Conservation (phyloP, 2,888 invertebrate species). For the Homarus gammarus region DNA sequence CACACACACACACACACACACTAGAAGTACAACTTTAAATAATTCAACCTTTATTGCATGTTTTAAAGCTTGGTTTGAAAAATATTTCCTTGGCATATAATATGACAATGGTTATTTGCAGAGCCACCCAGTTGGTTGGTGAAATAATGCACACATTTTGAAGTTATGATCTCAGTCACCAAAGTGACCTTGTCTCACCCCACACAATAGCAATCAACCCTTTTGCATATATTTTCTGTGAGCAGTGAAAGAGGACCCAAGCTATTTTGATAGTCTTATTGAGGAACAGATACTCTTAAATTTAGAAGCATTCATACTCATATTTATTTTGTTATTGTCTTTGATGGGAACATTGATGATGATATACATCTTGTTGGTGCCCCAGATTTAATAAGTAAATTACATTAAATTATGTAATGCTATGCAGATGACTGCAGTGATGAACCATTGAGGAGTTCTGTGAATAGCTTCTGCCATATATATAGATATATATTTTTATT, state of each 20-base stretch:
- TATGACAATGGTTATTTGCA: constrained; percentile 8
- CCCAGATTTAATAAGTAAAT: neutral
- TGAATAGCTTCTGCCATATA: constrained; percentile 12
- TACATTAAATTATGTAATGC: neutral
- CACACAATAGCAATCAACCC: neutral
- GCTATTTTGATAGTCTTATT: neutral
- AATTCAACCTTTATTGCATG: neutral
- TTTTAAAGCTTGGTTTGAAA: neutral
- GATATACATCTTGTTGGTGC: neutral
- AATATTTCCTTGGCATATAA: neutral
- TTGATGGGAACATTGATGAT: neutral
- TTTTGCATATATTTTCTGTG: neutral
- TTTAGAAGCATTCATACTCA: neutral
- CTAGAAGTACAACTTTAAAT: neutral
- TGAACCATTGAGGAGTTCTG: constrained; percentile 15
- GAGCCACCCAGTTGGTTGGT: neutral
- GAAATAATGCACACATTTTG: neutral
- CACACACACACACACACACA: neutral
- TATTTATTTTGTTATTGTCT: neutral
- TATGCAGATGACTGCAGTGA: neutral
- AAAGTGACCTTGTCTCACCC: neutral
- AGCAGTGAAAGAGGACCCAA: neutral
- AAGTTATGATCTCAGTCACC: constrained; percentile 1
- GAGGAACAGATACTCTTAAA: neutral
- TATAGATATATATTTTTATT: constrained; percentile 4